A percentile compares a stretch with the other conserved stretches of the same genome.
These are phyloP conservation scores for Actenoides lindsayi DNA, from an alignment of 2,113 vertebrate species.

Conservation along the genomic window DNA sequence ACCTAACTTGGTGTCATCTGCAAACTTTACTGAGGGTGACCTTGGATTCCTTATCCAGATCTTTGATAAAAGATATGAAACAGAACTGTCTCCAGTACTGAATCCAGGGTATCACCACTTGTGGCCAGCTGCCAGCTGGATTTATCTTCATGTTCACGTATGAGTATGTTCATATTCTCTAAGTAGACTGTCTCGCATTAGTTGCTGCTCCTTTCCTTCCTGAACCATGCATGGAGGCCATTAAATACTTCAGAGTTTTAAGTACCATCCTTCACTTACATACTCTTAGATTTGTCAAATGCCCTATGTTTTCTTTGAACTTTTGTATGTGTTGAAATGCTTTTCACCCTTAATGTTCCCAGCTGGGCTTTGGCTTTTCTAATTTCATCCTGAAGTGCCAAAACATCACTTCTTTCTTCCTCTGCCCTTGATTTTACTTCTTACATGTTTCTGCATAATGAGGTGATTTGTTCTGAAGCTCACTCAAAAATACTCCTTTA, in stretches of 20 bases:
- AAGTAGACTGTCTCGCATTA: neutral
- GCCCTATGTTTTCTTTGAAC: neutral
- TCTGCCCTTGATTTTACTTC: neutral
- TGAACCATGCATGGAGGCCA: neutral
- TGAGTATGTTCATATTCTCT: neutral
- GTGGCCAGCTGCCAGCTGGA: fast-evolving
- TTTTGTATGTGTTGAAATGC: neutral
- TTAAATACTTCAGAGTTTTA: neutral
- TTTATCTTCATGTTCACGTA: neutral
- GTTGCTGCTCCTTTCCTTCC: neutral
- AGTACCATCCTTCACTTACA: neutral
- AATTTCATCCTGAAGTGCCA: neutral
- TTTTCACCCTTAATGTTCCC: neutral
- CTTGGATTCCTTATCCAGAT: neutral
- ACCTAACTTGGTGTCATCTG: neutral
- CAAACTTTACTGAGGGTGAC: neutral
- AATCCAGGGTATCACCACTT: fast-evolving
- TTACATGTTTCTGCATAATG: neutral
- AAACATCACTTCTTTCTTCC: neutral
- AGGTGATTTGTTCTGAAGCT: neutral
- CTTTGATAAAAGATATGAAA: neutral
- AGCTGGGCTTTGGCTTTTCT: neutral
- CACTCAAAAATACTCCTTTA: neutral
- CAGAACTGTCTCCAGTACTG: fast-evolving
- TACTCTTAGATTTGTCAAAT: neutral